Evolutionary conservation across 2,888 invertebrate genomes (phyloP).

Genomic region (Cephalotes varians): DNA sequence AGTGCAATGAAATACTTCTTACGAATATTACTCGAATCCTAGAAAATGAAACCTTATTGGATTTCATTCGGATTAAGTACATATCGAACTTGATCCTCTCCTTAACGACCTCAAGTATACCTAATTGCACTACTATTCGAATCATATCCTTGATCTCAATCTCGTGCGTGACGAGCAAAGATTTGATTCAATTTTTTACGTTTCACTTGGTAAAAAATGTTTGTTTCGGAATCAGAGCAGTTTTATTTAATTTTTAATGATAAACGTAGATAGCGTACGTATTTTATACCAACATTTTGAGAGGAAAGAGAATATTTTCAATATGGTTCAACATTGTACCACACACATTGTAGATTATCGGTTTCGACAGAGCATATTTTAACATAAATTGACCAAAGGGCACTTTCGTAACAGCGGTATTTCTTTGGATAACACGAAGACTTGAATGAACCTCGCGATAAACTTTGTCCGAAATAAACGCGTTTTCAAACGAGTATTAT

Average conservation of each 20-base stretch:
- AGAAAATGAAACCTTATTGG: too few species aligned
- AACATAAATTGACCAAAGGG: constrained; percentile 1
- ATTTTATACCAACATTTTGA: too few species aligned
- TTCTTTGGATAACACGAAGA: background rate
- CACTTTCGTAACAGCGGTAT: background rate
- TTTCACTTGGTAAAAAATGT: background rate
- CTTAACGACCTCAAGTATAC: too few species aligned
- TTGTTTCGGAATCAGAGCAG: background rate
- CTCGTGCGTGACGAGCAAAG: background rate
- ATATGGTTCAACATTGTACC: too few species aligned
- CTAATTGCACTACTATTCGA: background rate
- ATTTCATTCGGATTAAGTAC: too few species aligned
- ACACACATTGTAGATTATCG: background rate
- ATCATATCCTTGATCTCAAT: constrained; percentile 9
- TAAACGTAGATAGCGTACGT: background rate
- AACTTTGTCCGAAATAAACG: background rate
- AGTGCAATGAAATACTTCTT: too few species aligned
- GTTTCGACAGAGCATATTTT: constrained; percentile 23
- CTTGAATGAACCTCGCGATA: background rate
- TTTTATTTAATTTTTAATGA: background rate
- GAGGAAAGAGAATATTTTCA: too few species aligned
- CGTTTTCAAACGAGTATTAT: background rate
- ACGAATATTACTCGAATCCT: too few species aligned
- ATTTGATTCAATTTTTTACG: background rate
- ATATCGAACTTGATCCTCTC: too few species aligned